Evolutionary conservation across 2,888 invertebrate species (phyloP).

Genomic region (Hermaeophaga mercurialis): DNA sequence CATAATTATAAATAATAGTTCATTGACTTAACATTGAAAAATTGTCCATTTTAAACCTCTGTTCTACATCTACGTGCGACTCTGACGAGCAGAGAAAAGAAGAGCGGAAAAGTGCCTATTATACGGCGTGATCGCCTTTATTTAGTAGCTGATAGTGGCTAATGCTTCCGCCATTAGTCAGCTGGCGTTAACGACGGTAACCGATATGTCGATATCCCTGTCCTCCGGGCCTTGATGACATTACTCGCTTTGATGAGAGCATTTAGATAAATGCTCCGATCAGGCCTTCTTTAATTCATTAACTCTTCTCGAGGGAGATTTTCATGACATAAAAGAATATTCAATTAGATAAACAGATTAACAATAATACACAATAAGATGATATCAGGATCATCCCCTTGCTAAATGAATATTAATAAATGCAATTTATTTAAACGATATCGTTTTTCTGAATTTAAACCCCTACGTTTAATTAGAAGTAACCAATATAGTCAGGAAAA

Average conservation of each 20-base stretch:
- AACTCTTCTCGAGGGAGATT: constrained; percentile 13
- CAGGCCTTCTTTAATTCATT: constrained; percentile 36
- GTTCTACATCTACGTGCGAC: background rate
- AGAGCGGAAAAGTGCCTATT: constrained; percentile 30
- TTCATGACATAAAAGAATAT: too few species aligned
- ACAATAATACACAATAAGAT: too few species aligned
- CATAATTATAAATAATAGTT: too few species aligned
- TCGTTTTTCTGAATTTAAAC: too few species aligned
- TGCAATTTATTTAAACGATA: too few species aligned
- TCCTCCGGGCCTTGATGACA: constrained; percentile 36
- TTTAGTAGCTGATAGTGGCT: constrained; percentile 34
- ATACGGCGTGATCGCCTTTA: constrained; percentile 32
- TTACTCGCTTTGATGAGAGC: constrained; percentile 34
- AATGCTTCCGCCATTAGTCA: constrained; percentile 58
- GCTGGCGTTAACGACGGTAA: constrained; percentile 58
- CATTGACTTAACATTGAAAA: too few species aligned
- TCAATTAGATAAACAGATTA: too few species aligned
- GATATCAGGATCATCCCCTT: too few species aligned
- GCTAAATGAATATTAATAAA: too few species aligned
- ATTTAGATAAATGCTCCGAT: constrained; percentile 42
- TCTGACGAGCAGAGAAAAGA: constrained; percentile 39
- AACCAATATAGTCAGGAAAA: too few species aligned
- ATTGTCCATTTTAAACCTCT: too few species aligned
- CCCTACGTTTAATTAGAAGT: too few species aligned
- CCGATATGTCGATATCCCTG: constrained; percentile 53